These are phyloP conservation scores for Brachionus calyciflorus DNA, from an alignment of 1,140 invertebrate species.

Conservation along the genomic window DNA sequence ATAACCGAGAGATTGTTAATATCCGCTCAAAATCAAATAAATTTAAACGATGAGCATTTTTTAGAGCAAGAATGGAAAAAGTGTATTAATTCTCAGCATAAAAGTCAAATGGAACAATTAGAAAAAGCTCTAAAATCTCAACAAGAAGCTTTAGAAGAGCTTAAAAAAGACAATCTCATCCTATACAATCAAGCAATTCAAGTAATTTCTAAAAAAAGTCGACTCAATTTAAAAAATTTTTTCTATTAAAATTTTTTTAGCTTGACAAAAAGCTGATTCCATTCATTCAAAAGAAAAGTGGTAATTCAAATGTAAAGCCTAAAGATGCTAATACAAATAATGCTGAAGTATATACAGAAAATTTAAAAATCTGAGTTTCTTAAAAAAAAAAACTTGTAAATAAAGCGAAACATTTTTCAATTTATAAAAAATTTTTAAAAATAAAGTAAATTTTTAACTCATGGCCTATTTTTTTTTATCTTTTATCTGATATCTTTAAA, in stretches of 20 bases:
- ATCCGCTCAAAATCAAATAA: neutral
- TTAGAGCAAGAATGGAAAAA: constrained; percentile 36
- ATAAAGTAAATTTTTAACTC: no score
- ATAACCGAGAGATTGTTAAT: neutral
- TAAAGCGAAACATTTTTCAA: no score
- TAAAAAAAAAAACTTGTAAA: neutral
- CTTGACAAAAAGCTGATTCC: neutral
- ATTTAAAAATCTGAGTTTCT: no score
- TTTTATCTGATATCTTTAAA: no score
- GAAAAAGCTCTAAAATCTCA: constrained; percentile 14
- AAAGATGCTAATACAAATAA: no score
- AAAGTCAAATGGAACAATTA: constrained; percentile 16
- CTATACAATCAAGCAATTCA: constrained; percentile 41
- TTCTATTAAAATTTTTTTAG: neutral
- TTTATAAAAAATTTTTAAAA: no score
- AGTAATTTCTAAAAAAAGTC: neutral
- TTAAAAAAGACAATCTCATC: constrained; percentile 27
- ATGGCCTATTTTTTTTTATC: no score
- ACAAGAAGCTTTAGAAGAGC: constrained; percentile 13
- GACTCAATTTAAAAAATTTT: neutral
- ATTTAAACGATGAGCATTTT: constrained; percentile 22
- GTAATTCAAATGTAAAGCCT: neutral
- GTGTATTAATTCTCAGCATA: neutral
- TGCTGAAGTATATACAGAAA: no score
- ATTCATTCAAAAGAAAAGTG: neutral